Evolutionary conservation across 2,113 vertebrate genomes (phyloP).

Genomic region (Ammodramus savannarum): DNA sequence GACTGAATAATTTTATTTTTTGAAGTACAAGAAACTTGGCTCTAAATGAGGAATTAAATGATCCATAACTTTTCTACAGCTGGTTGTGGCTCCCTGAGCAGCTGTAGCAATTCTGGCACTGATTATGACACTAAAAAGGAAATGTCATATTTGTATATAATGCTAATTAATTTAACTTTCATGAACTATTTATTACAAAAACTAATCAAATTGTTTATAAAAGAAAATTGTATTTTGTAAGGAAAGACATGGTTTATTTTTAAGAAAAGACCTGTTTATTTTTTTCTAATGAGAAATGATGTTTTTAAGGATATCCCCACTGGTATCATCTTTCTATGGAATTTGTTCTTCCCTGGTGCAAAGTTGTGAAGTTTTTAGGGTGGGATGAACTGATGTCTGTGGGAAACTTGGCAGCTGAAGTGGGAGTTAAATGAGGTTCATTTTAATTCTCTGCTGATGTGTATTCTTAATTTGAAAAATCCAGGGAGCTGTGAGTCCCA

Average conservation of each 20-base stretch:
- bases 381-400: background rate
- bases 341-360: background rate
- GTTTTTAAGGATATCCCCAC: background rate
- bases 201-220: background rate
- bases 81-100: background rate
- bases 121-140: background rate
- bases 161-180: background rate
- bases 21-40: background rate
- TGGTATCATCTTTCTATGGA: background rate
- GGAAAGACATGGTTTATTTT: background rate
- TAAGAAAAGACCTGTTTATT: background rate
- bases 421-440: background rate
- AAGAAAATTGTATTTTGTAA: background rate
- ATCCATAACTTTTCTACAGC: background rate
- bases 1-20: background rate
- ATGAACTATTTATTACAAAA: slow-evolving; percentile 35
- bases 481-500: background rate
- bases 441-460: background rate
- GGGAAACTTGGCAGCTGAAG: background rate
- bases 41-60: background rate
- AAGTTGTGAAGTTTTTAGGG: background rate
- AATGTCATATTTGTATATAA: background rate
- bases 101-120: background rate
- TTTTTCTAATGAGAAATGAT: background rate
- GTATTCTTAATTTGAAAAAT: background rate